A percentile compares a stretch with the other conserved stretches of the same genome.
Conservation (phyloP, 2,888 invertebrate species). For the Drosophila greeni region DNA sequence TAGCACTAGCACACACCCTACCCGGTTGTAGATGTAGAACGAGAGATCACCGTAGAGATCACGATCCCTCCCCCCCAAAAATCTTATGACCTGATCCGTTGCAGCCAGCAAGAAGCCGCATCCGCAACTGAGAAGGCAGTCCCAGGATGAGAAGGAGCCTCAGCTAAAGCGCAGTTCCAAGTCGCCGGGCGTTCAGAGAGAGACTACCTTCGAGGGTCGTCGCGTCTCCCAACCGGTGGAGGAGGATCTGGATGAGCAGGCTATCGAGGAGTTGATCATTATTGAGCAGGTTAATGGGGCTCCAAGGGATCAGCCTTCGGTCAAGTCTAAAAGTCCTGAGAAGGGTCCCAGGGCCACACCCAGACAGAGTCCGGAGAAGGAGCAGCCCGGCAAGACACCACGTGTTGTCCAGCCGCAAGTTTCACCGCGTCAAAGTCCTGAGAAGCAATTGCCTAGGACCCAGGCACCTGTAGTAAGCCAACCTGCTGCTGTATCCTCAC, state of each 20-base stretch:
- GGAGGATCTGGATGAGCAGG: conserved; percentile 11
- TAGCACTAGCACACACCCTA: conserved; percentile 19
- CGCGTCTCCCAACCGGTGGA: conserved; percentile 44
- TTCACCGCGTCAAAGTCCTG: conserved; percentile 36
- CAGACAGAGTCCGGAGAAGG: conserved; percentile 35
- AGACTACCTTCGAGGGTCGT: conserved; percentile 65
- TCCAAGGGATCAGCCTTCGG: conserved; percentile 5
- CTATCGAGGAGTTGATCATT: conserved; percentile 55
- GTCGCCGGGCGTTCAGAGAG: conserved; percentile 60
- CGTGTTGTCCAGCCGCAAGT: conserved; percentile 2
- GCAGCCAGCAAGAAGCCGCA: conserved; percentile 34
- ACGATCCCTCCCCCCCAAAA: conserved; percentile 17
- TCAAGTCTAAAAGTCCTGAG: conserved; percentile 41
- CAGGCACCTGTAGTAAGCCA: not conserved
- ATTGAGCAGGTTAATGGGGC: conserved; percentile 42
- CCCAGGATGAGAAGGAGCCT: conserved; percentile 16
- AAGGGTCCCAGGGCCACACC: conserved; percentile 15
- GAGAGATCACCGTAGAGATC: conserved; percentile 15
- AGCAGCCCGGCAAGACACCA: not conserved
- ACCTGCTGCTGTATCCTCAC: not conserved
- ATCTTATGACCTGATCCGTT: conserved; percentile 43
- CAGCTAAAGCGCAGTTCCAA: conserved; percentile 54
- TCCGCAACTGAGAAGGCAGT: conserved; percentile 18
- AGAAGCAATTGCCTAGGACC: conserved; percentile 7
- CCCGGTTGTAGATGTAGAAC: conserved; percentile 10